Evolutionary conservation across 2,888 invertebrate species (phyloP).

Genomic region (Lepidochrysops patricia): DNA sequence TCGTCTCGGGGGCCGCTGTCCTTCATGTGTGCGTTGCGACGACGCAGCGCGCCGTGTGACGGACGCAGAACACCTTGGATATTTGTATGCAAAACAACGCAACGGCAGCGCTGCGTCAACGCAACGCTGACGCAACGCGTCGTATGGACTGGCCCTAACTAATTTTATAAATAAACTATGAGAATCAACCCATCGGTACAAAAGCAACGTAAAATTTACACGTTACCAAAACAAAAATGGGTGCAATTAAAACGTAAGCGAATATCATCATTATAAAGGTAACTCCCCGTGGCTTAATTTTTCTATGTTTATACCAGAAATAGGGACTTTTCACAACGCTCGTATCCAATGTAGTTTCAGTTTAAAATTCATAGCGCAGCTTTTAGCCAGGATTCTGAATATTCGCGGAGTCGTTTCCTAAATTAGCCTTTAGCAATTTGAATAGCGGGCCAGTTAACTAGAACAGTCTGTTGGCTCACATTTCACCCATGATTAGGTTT

Average conservation of each 20-base stretch:
- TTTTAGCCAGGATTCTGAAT: conserved; percentile 57
- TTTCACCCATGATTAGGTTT: conserved; percentile 14
- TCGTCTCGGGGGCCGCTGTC: too few relatives aligned
- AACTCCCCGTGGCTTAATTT: conserved; percentile 18
- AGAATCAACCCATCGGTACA: too few relatives aligned
- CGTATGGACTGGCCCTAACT: too few relatives aligned
- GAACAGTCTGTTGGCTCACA: conserved; percentile 17
- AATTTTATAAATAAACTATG: too few relatives aligned
- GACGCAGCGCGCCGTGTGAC: too few relatives aligned
- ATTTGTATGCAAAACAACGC: too few relatives aligned
- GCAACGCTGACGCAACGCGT: too few relatives aligned
- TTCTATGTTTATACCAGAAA: conserved; percentile 50
- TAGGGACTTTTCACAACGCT: conserved; percentile 52
- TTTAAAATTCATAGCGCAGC: conserved; percentile 61
- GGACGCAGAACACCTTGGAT: too few relatives aligned
- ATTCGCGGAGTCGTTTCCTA: conserved; percentile 41
- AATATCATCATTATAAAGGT: not conserved
- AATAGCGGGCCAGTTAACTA: conserved; percentile 23
- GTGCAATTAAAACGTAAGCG: not conserved
- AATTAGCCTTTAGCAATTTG: conserved; percentile 46
- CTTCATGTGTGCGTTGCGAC: too few relatives aligned
- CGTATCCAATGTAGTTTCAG: conserved; percentile 59
- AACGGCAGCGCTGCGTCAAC: too few relatives aligned
- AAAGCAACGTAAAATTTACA: too few relatives aligned
- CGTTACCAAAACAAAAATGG: too few relatives aligned